Evolutionary conservation across 2,888 invertebrate species (phyloP).

Genomic region (Lottia scabra): DNA sequence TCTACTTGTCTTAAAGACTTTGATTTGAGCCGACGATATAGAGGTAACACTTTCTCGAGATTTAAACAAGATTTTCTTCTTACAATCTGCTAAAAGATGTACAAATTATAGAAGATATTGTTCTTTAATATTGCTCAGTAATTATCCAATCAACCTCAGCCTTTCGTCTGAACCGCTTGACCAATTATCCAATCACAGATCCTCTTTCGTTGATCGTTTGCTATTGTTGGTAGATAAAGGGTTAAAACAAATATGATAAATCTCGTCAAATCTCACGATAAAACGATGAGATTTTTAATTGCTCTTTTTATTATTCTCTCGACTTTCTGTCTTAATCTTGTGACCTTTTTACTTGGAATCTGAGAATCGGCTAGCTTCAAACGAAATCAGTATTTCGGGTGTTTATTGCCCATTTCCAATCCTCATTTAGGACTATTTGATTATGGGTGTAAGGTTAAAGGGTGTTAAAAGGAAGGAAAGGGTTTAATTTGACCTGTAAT

Average conservation of each 20-base stretch:
- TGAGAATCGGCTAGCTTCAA: not conserved
- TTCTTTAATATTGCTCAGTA: too few species aligned
- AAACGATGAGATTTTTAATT: not conserved
- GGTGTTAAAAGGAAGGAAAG: not conserved
- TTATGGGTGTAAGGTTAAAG: not conserved
- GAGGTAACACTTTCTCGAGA: too few species aligned
- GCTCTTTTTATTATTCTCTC: not conserved
- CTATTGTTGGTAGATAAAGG: too few species aligned
- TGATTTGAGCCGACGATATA: not conserved
- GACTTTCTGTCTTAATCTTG: not conserved
- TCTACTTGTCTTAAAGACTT: not conserved
- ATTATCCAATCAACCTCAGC: too few species aligned
- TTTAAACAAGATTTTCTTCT: too few species aligned
- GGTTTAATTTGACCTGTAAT: not conserved
- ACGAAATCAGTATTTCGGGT: not conserved
- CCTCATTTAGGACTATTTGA: not conserved
- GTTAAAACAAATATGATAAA: too few species aligned
- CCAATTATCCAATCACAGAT: too few species aligned
- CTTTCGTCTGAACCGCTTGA: too few species aligned
- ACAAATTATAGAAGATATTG: too few species aligned
- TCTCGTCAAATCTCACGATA: too few species aligned
- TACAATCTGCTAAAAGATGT: too few species aligned
- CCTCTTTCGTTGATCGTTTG: too few species aligned
- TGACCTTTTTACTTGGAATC: not conserved
- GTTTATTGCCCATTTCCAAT: not conserved